Conservation (phyloP, 2,113 vertebrate genomes). For the Hypanus sabinus region DNA sequence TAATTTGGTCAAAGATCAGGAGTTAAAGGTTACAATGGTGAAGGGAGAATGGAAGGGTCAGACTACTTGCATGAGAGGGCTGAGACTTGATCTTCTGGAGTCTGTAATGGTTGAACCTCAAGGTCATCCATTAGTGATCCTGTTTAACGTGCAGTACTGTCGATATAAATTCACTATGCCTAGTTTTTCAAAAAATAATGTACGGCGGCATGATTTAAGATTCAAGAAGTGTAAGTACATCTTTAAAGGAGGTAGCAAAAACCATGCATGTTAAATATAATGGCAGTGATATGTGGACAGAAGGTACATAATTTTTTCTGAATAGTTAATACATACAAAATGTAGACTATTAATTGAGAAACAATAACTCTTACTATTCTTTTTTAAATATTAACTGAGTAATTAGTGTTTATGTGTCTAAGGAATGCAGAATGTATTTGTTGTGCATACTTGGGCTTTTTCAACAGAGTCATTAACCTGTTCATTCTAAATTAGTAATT, state of each 20-base stretch:
- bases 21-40: slow-evolving; percentile 85
- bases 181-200: slow-evolving; percentile 39
- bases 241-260: not conserved
- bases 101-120: slow-evolving; percentile 82
- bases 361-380: not conserved
- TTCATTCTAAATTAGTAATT: slow-evolving; percentile 14
- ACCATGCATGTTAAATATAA: not conserved
- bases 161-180: slow-evolving; percentile 81
- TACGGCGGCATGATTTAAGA: slow-evolving; percentile 4
- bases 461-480: not conserved
- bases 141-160: slow-evolving; percentile 66
- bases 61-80: slow-evolving; percentile 65
- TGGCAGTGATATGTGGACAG: not conserved
- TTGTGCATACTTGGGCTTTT: not conserved
- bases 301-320: not conserved
- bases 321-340: not conserved
- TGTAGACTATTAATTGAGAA: not conserved
- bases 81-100: slow-evolving; percentile 97
- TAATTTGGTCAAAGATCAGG: slow-evolving; percentile 98
- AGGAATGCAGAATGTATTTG: not conserved
- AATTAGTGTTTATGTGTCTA: not conserved
- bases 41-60: slow-evolving; percentile 81
- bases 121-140: slow-evolving; percentile 99
- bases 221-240: not conserved
- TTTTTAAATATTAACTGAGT: not conserved